These are phyloP conservation scores for Epizoanthus rinbou DNA, from an alignment of 92 coral and sea anemone species.

Conservation along the genomic window DNA sequence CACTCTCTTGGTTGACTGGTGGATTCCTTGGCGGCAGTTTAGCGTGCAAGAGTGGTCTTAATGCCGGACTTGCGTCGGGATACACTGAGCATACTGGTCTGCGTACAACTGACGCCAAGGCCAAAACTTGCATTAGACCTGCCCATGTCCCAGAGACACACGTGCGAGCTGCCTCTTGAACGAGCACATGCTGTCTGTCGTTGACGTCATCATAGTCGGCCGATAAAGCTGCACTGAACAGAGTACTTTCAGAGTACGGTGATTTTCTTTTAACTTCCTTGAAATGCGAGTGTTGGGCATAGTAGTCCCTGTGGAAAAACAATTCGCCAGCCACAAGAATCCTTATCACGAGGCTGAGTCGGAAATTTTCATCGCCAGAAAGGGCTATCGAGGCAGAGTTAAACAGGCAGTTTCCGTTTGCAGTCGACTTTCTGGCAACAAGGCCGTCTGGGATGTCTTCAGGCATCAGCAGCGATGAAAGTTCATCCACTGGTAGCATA, in stretches of 20 bases:
- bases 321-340: constrained; percentile 38
- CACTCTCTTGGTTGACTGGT: background rate
- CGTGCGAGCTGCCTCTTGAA: constrained; percentile 49
- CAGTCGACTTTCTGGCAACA: constrained; percentile 18
- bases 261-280: constrained; percentile 18
- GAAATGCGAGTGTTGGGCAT: constrained; percentile 40
- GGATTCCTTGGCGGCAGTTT: constrained; percentile 16
- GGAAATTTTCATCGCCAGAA: background rate
- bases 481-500: background rate
- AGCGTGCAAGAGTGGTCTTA: constrained; percentile 47
- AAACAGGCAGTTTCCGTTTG: constrained; percentile 22
- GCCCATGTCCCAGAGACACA: constrained; percentile 41
- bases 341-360: constrained; percentile 18
- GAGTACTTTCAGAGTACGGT: constrained; percentile 47
- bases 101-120: constrained; percentile 26
- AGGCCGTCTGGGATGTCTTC: background rate
- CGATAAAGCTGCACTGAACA: constrained; percentile 35
- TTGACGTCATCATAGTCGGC: constrained; percentile 34
- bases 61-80: constrained; percentile 45
- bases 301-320: constrained; percentile 37
- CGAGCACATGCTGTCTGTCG: constrained; percentile 30
- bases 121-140: constrained; percentile 32
- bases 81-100: constrained; percentile 38
- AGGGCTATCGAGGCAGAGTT: constrained; percentile 8
- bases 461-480: background rate